phyloP scores from a whole-genome alignment of 2,113 vertebrate species.

The Centrocercus urophasianus region DNA sequence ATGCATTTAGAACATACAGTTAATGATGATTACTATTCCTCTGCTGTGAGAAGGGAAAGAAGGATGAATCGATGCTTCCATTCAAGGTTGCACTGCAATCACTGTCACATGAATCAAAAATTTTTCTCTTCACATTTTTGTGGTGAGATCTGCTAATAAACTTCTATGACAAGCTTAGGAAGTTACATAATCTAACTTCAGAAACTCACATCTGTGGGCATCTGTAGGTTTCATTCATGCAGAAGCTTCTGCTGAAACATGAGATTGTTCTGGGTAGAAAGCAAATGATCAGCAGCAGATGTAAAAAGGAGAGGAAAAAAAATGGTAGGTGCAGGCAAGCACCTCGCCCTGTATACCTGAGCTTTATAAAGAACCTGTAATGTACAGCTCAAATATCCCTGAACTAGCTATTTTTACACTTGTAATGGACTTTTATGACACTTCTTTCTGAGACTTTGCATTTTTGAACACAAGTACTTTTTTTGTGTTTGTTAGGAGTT shows the following conservation, averaged over 20 bases:
- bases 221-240: not conserved
- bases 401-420: not conserved
- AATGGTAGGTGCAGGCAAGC: not conserved
- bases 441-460: not conserved
- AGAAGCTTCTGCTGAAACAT: not conserved
- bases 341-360: not conserved
- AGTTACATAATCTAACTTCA: not conserved
- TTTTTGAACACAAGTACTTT: not conserved
- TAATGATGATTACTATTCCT: not conserved
- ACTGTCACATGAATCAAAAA: not conserved
- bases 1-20: not conserved
- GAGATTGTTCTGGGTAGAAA: not conserved
- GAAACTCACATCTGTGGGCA: not conserved
- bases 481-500: not conserved
- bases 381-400: not conserved
- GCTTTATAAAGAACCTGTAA: not conserved
- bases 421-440: not conserved
- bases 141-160: not conserved
- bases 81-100: accelerated
- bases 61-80: not conserved
- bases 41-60: not conserved
- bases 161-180: not conserved
- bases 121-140: not conserved
- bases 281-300: not conserved
- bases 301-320: not conserved